Percentiles rank a stretch among this genome's conserved stretches.
These are phyloP conservation scores for Mustela lutreola DNA, from an alignment of 2,113 vertebrate species.

Conservation along the genomic window DNA sequence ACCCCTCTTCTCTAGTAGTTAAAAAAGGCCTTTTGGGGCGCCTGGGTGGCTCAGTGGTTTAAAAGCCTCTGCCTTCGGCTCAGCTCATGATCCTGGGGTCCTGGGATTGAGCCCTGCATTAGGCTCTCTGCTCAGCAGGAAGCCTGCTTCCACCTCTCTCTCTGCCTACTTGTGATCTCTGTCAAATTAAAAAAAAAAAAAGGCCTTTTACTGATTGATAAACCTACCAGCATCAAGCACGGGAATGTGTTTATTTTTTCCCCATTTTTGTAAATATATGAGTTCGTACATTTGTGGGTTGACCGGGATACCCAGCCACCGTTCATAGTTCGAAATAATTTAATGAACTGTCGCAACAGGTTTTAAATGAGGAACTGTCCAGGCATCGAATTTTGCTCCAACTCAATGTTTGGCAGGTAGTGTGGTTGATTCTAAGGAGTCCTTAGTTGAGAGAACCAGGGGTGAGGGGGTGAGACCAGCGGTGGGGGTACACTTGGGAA, in stretches of 20 bases:
- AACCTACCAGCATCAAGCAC: background rate
- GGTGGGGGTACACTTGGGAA: background rate
- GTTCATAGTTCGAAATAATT: background rate
- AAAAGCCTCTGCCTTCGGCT: too few relatives aligned
- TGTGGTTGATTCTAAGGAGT: background rate
- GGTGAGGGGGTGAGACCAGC: background rate
- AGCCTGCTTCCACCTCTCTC: too few relatives aligned
- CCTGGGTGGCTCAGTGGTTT: too few relatives aligned
- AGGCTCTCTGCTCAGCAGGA: too few relatives aligned
- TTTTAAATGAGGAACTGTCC: background rate
- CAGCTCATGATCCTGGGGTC: too few relatives aligned
- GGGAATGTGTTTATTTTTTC: background rate
- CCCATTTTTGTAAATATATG: background rate
- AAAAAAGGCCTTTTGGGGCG: background rate
- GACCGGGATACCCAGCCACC: background rate
- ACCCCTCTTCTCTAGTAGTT: accelerated
- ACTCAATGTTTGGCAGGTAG: background rate
- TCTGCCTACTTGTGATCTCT: too few relatives aligned
- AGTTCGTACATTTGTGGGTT: background rate
- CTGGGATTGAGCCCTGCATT: too few relatives aligned
- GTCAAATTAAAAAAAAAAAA: too few relatives aligned
- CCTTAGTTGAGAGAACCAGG: background rate
- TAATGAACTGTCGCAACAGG: background rate
- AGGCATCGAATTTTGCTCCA: background rate
- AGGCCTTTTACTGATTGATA: background rate